Base-by-base conservation (phyloP, 2,888 invertebrate genomes). In the Eupithecia subumbrata region DNA sequence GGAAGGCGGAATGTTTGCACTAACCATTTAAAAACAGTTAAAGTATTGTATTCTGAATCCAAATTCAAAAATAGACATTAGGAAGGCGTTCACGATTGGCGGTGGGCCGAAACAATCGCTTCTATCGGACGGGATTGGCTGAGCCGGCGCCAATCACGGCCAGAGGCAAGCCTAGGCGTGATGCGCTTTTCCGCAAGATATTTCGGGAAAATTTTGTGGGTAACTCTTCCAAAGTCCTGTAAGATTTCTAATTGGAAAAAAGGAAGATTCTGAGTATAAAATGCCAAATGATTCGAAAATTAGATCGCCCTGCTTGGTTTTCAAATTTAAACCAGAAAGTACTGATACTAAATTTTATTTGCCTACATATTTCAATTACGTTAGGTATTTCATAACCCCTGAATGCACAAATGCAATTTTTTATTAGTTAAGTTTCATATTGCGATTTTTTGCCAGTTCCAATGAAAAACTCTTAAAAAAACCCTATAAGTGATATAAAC, bases 11-110 rank as follows among this genome's bases (percentile, higher is more conserved):
- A 40, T 37, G 34, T 30, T 45, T 12, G 60, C 73, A 64, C 12
- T 74, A n/a, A 25, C 69, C 7, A 69, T 71, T 37, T 12, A 34
- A 63, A 45, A 22, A 60, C 67, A 56, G 45, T 73, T 75, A 40
- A 66, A 71, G 48, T 45, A 52, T 37, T 69, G 56, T 63, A 30
- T 76, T 75, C 75, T 2, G 69, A 70, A 90, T 91, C 90, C 85
- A 89, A 91, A 91, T 91, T 91, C 87, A 87, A 91, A 93, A 92
- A 91, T 92, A 92, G 92, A 90, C 76, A 84, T 89, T 87, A 88
- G 89, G 91, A 89, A 91, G 94, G 93, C 93, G 93, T 92, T 85
- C 86, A 87, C 90, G 81, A 81, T 84, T 86, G 84, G 86, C 86
- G 83, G 83, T 89, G 87, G 89, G 89, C 85, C 82, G 90, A 88